Conservation (phyloP, 2,797 vertebrate species). For the Kryptolebias ocellatus region DNA sequence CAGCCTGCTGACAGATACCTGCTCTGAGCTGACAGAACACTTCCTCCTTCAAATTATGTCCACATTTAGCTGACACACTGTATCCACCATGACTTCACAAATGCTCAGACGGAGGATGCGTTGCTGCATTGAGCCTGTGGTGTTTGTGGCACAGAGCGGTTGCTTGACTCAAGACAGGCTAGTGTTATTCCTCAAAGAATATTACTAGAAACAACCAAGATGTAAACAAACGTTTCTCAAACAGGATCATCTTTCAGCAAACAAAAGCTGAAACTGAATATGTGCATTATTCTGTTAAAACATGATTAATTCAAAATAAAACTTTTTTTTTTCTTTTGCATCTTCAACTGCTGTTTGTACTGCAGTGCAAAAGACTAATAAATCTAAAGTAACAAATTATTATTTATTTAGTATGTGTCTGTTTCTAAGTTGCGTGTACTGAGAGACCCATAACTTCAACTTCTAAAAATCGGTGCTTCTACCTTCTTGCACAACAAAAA, state of each 20-base stretch:
- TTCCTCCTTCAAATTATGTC: constrained; percentile 65
- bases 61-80: constrained; percentile 49
- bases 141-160: constrained; percentile 12
- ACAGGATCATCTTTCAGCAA: not conserved
- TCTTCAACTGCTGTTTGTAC: no score
- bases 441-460: no score
- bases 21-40: constrained; percentile 72
- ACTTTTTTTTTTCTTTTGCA: no score
- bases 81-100: constrained; percentile 42
- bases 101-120: constrained; percentile 13
- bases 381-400: no score
- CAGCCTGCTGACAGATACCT: constrained; percentile 76
- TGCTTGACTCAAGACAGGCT: not conserved
- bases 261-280: no score
- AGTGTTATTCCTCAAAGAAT: not conserved
- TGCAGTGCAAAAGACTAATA: no score
- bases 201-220: not conserved
- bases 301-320: no score
- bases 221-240: not conserved
- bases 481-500: no score
- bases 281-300: no score
- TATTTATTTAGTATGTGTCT: no score
- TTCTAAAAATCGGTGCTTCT: no score
- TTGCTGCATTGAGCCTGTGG: constrained; percentile 9
- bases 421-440: no score